Evolutionary conservation across 2,113 vertebrate genomes (phyloP), one percentile per base, ranked within the genome.

Genomic region (Chauna torquata): DNA sequence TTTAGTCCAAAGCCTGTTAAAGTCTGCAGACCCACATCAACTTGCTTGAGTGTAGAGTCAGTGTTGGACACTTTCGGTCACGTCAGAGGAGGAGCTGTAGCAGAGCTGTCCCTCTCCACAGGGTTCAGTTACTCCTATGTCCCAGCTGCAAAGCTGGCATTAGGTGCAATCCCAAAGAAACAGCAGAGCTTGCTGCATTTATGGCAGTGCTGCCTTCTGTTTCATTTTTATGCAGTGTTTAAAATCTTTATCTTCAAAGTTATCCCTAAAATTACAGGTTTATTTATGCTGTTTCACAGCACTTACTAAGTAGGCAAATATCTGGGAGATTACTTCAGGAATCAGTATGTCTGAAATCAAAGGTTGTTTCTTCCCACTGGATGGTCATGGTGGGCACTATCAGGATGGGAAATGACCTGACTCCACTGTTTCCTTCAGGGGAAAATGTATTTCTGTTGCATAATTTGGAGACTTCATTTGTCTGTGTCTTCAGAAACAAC

Each of bases 261-360:
- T 68, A 45, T 44, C 42, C 27, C 38, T 86, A 22, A 88, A 91
- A 52, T 71, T 34, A 61, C 34, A 49, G 6, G 9, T 68, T 58
- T 42, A n/a, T 1, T 58, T n/a, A 34, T 1, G 0, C 32, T 13
- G n/a, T 55, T 72, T 13, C 40, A 1, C 84, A 68, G 61, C 4
- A 1, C 28, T 71, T 13, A 16, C 40, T n/a, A 34, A 78, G 54
- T 42, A 79, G 52, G 34, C 32, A 75, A 22, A 4, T 66, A 3
- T 10, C 30, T 69, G 50, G 78, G 75, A 28, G 49, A n/a, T 68
- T 62, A 44, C 64, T 62, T 74, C 45, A 66, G 82, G 47, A 89
- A 18, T 64, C 16, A 3, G 52, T 11, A 23, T 34, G 1, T 2
- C 47, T 72, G 44, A 89, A 89, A 71, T 52, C 52, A 87, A 40